These are phyloP conservation scores for Psix sp. DNA, from an alignment of 1,140 invertebrate species.

Conservation along the genomic window DNA sequence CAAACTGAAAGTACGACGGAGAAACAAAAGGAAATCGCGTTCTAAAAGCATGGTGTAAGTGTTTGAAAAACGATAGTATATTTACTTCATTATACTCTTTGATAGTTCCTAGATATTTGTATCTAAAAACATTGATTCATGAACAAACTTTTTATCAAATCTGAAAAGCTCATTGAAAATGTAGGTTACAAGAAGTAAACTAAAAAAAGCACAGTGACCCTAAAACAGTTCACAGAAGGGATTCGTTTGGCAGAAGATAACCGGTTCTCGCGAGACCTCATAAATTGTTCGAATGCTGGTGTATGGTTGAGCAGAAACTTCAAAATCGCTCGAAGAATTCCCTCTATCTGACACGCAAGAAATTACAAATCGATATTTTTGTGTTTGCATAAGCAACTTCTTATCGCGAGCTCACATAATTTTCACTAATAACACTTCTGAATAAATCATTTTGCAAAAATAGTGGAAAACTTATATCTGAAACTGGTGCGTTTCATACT, in stretches of 20 bases:
- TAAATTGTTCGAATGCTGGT: conserved; percentile 33
- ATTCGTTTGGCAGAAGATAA: conserved; percentile 38
- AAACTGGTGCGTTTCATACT: too few relatives aligned
- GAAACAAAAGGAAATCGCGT: too few relatives aligned
- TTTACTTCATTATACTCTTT: too few relatives aligned
- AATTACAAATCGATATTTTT: conserved; percentile 33
- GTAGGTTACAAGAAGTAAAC: conserved; percentile 14
- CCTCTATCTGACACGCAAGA: conserved; percentile 22
- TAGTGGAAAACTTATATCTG: too few relatives aligned
- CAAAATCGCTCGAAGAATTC: conserved; percentile 43
- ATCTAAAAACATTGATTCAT: not conserved
- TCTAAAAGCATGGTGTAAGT: too few relatives aligned
- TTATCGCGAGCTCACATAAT: too few relatives aligned
- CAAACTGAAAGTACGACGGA: too few relatives aligned
- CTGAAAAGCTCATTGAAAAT: conserved; percentile 8
- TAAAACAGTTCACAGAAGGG: conserved; percentile 17
- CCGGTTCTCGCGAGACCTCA: conserved; percentile 46
- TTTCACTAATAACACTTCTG: too few relatives aligned
- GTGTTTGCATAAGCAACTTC: conserved; percentile 35
- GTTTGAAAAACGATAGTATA: too few relatives aligned
- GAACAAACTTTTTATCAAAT: not conserved
- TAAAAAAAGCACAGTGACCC: conserved; percentile 26
- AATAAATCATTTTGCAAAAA: too few relatives aligned
- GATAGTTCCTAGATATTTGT: too few relatives aligned
- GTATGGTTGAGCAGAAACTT: conserved; percentile 28